Evolutionary conservation across 2,113 vertebrate genomes (phyloP).

Genomic region (Colistium nudipinnis): DNA sequence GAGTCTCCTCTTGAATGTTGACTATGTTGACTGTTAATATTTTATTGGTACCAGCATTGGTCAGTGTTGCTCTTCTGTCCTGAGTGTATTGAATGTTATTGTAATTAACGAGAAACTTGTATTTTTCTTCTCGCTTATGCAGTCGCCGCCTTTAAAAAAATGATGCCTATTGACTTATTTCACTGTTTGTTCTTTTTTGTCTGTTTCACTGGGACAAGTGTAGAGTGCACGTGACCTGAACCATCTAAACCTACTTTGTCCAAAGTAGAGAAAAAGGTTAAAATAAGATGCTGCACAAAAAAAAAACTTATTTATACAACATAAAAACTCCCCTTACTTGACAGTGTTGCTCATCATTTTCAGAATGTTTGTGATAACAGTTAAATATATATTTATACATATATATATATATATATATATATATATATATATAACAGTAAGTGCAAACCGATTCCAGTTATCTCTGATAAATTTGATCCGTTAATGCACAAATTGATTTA

Average conservation of each 20-base stretch:
- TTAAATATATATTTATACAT: too few species aligned
- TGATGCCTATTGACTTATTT: conserved; percentile 23
- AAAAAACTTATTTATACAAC: conserved; percentile 37
- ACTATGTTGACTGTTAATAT: conserved; percentile 36
- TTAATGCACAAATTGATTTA: conserved; percentile 33
- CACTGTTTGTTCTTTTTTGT: conserved; percentile 33
- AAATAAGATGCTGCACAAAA: conserved; percentile 12
- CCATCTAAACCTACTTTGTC: conserved; percentile 12
- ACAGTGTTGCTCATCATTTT: too few species aligned
- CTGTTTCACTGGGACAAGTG: conserved; percentile 31
- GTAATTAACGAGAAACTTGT: conserved; percentile 21
- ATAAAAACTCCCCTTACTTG: too few species aligned
- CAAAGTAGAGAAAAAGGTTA: conserved; percentile 15
- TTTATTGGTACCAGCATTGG: conserved; percentile 22
- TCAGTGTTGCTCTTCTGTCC: conserved; percentile 6
- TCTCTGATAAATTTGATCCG: conserved; percentile 14
- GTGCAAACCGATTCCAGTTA: background rate
- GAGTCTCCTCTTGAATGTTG: conserved; percentile 37
- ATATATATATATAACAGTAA: background rate
- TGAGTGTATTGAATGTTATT: background rate
- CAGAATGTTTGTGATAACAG: too few species aligned
- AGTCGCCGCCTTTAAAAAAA: conserved; percentile 10
- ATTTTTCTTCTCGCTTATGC: conserved; percentile 4
- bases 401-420: too few species aligned
- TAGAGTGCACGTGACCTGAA: conserved; percentile 37